Conservation (phyloP, 2,113 vertebrate species). For the Centropus bengalensis region DNA sequence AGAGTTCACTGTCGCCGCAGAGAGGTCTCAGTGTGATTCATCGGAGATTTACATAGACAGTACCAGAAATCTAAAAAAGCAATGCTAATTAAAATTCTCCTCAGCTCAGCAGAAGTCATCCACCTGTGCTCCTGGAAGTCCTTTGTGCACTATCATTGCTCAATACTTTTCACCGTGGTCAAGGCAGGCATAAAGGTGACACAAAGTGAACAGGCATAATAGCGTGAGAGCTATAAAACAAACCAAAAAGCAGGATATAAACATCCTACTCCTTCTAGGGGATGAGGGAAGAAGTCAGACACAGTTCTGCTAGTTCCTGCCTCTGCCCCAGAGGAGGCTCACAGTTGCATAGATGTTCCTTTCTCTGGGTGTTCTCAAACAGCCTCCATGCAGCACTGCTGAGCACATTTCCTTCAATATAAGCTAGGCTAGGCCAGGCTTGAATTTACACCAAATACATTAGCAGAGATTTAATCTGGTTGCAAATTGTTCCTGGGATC, state of each 20-base stretch:
- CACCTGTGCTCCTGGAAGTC: background rate
- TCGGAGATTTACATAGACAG: background rate
- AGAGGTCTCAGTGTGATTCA: background rate
- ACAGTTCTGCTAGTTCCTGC: fast-evolving
- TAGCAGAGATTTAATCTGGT: background rate
- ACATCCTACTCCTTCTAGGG: background rate
- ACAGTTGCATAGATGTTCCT: background rate
- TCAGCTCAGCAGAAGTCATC: background rate
- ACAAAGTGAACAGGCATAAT: background rate
- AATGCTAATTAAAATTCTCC: background rate
- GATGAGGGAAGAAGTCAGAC: background rate
- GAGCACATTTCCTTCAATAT: background rate
- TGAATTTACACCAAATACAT: background rate
- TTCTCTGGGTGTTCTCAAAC: background rate
- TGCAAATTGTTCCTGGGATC: background rate
- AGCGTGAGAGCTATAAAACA: background rate
- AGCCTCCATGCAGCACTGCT: fast-evolving
- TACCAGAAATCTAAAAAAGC: background rate
- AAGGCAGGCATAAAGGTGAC: background rate
- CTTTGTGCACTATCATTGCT: background rate
- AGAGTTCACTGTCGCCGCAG: background rate
- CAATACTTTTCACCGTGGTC: background rate
- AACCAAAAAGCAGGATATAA: background rate
- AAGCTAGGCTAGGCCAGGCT: background rate
- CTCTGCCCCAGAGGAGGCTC: background rate